Evolutionary conservation across 2,888 invertebrate genomes (phyloP).

Genomic region (Catocala fraxini): DNA sequence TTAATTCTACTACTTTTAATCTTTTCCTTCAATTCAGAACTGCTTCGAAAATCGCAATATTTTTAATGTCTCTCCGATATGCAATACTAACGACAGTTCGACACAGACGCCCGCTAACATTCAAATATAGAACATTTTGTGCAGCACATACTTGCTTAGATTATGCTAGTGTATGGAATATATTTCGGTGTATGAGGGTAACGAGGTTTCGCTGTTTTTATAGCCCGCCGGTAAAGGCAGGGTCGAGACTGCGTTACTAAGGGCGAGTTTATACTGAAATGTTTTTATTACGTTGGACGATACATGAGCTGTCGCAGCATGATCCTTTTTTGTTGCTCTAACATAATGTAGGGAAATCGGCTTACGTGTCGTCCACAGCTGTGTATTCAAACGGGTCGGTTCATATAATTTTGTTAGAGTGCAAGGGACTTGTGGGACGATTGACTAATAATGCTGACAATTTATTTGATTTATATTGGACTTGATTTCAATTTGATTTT

Average conservation of each 20-base stretch:
- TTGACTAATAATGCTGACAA: no score
- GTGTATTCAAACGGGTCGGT: conserved; percentile 15
- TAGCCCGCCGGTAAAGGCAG: conserved; percentile 21
- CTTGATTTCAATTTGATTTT: no score
- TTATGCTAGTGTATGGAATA: conserved; percentile 41
- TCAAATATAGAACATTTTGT: conserved; percentile 26
- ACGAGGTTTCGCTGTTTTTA: conserved; percentile 40
- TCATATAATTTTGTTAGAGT: conserved; percentile 23
- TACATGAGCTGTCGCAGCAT: conserved; percentile 48
- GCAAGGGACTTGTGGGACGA: conserved; percentile 1
- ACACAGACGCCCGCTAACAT: conserved; percentile 29
- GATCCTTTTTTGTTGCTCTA: conserved; percentile 40
- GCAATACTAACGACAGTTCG: conserved; percentile 34
- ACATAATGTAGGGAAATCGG: conserved; percentile 42
- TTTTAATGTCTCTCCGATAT: not conserved
- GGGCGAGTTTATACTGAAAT: conserved; percentile 52
- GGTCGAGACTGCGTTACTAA: conserved; percentile 28
- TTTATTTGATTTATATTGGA: no score
- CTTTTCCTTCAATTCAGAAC: no score
- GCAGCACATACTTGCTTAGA: conserved; percentile 16
- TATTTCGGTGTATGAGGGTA: conserved; percentile 36
- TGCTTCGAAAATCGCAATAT: not conserved
- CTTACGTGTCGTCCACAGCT: conserved; percentile 35
- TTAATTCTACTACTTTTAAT: no score
- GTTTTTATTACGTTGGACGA: conserved; percentile 57